phyloP scores from a whole-genome alignment of 2,888 invertebrate genomes.

The Lasioglossum villosulum region DNA sequence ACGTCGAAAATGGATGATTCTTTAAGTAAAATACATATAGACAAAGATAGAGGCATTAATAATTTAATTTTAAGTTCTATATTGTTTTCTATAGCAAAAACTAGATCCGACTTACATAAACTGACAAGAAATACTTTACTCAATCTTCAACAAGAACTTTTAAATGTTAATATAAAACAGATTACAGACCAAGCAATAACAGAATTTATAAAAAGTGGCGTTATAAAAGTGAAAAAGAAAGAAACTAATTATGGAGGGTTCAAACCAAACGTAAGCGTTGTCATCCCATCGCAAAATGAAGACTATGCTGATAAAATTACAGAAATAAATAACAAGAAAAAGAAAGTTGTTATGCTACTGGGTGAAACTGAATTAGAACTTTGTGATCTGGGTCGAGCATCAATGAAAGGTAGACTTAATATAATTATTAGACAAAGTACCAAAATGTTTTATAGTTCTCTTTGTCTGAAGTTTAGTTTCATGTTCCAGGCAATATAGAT shows the following conservation, averaged over 20 bases:
- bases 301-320: slow-evolving; percentile 15
- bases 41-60: slow-evolving; percentile 86
- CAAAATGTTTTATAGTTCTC: background rate
- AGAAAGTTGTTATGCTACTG: slow-evolving; percentile 72
- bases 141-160: slow-evolving; percentile 87
- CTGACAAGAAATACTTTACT: slow-evolving; percentile 88
- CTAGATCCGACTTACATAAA: slow-evolving; percentile 85
- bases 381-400: slow-evolving; percentile 91
- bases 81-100: slow-evolving; percentile 88
- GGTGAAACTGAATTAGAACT: slow-evolving; percentile 86
- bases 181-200: slow-evolving; percentile 84
- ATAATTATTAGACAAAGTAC: slow-evolving; percentile 2
- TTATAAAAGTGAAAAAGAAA: slow-evolving; percentile 77
- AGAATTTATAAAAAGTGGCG: slow-evolving; percentile 84
- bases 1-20: slow-evolving; percentile 89
- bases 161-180: slow-evolving; percentile 83
- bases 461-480: slow-evolving; percentile 30
- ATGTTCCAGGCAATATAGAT: slow-evolving; percentile 90
- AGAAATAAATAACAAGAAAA: slow-evolving; percentile 20
- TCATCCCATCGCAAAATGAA: slow-evolving; percentile 75
- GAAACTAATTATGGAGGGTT: slow-evolving; percentile 56
- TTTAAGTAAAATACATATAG: slow-evolving; percentile 86
- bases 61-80: slow-evolving; percentile 89
- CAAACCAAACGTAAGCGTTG: slow-evolving; percentile 76
- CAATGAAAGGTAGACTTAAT: slow-evolving; percentile 89